Evolutionary conservation across 2,888 invertebrate species (phyloP), one percentile per base, ranked within the genome.

Genomic region (Hypolimnas misippus): DNA sequence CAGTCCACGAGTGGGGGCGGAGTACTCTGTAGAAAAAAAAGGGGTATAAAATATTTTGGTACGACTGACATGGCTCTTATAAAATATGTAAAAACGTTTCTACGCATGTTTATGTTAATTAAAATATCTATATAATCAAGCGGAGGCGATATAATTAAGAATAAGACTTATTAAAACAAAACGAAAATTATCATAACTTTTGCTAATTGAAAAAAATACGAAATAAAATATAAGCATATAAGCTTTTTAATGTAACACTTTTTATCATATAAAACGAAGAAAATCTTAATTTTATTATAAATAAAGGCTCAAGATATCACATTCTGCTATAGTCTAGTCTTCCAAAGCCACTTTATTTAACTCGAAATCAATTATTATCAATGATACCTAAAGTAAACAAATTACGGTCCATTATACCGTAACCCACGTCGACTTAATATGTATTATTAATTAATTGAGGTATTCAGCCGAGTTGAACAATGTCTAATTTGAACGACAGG

Each of bases 1-100:
- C 88, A 92, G 72, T 90, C 90, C 62, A 90, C 78, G 8, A 92
- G 68, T 0, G 86, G 88, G 2, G 86, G 86, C 1, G 88, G 83
- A 29, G 83, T 73, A 64, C 76, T 83, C 90, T 91, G 80, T 14
- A 19, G 25, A 19, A 33, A 17, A 49, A 55, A 33, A 6, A n/a
- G n/a, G 38, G n/a, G n/a, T n/a, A n/a, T n/a, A n/a, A n/a, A n/a
- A n/a, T n/a, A n/a, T n/a, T n/a, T n/a, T n/a, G n/a, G n/a, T n/a
- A n/a, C n/a, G n/a, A n/a, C n/a, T n/a, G n/a, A n/a, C n/a, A n/a
- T n/a, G n/a, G n/a, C n/a, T n/a, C n/a, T n/a, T n/a, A n/a, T n/a
- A n/a, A n/a, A n/a, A n/a, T n/a, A n/a, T n/a, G n/a, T n/a, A n/a
- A n/a, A n/a, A n/a, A n/a, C n/a, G n/a, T n/a, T n/a, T n/a, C n/a